These are phyloP conservation scores for Syndactyla subalaris DNA, from an alignment of 2,797 vertebrate genomes.

Conservation along the genomic window DNA sequence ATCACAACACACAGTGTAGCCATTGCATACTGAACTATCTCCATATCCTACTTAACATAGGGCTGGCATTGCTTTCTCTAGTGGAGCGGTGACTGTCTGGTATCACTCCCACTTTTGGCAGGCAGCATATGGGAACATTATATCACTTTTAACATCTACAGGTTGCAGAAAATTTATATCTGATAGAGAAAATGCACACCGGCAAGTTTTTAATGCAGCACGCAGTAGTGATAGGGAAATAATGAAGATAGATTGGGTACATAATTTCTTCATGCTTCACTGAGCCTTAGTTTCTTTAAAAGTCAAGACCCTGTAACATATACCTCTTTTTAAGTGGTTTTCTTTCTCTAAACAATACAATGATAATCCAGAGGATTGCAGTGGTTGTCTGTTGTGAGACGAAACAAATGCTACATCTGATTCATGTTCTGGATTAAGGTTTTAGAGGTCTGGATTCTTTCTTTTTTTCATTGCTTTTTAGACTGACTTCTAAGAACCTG, in stretches of 20 bases:
- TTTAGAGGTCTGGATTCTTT: not conserved
- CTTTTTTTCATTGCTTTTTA: not conserved
- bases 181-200: not conserved
- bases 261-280: not conserved
- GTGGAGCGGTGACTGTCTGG: not conserved
- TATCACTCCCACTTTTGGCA: not conserved
- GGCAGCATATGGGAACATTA: not conserved
- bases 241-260: not conserved
- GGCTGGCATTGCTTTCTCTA: not conserved
- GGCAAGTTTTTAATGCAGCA: not conserved
- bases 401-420: not conserved
- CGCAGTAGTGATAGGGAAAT: not conserved
- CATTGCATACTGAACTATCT: not conserved
- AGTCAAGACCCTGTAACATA: not conserved
- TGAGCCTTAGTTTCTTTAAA: not conserved
- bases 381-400: not conserved
- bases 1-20: not conserved
- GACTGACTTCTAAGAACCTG: not conserved
- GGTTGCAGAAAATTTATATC: not conserved
- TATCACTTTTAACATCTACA: not conserved
- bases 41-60: fast-evolving
- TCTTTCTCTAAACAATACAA: not conserved
- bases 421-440: not conserved
- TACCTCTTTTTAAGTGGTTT: not conserved
- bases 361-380: not conserved